Percentiles rank a stretch among this genome's conserved stretches.
phyloP scores from a whole-genome alignment of 2,888 invertebrate genomes.

The Phortica okadai region DNA sequence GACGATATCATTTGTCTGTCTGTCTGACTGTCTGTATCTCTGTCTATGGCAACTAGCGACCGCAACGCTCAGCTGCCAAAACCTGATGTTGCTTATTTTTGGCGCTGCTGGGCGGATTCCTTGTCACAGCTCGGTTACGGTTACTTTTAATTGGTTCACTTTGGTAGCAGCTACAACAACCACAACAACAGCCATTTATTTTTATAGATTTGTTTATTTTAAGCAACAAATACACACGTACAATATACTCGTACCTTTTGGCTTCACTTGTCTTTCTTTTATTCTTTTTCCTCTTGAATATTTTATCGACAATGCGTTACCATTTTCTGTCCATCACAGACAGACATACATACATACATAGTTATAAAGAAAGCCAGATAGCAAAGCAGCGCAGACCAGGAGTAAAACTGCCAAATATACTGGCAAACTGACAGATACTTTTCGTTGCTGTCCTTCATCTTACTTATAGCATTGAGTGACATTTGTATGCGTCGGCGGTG shows the following conservation, averaged over 20 bases:
- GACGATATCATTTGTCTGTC: background rate
- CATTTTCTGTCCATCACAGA: background rate
- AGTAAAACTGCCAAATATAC: background rate
- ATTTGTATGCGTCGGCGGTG: background rate
- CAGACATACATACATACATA: background rate
- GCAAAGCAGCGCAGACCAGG: background rate
- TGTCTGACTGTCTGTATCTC: too few relatives aligned
- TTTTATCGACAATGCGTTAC: background rate
- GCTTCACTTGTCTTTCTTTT: background rate
- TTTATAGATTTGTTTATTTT: slow-evolving; percentile 30
- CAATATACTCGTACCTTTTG: background rate
- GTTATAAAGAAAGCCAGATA: background rate
- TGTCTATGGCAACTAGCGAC: background rate
- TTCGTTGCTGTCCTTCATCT: slow-evolving; percentile 42
- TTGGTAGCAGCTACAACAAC: background rate
- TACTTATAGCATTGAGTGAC: slow-evolving; percentile 18
- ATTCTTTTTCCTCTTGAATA: background rate
- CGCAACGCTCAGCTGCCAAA: slow-evolving; percentile 11
- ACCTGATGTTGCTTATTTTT: background rate
- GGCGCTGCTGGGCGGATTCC: background rate
- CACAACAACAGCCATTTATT: slow-evolving; percentile 2
- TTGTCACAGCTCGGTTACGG: slow-evolving; percentile 13
- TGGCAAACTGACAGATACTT: background rate
- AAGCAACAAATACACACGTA: background rate
- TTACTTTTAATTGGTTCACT: slow-evolving; percentile 29